phyloP scores from a whole-genome alignment of 2,113 vertebrate genomes.

The Origma solitaria region DNA sequence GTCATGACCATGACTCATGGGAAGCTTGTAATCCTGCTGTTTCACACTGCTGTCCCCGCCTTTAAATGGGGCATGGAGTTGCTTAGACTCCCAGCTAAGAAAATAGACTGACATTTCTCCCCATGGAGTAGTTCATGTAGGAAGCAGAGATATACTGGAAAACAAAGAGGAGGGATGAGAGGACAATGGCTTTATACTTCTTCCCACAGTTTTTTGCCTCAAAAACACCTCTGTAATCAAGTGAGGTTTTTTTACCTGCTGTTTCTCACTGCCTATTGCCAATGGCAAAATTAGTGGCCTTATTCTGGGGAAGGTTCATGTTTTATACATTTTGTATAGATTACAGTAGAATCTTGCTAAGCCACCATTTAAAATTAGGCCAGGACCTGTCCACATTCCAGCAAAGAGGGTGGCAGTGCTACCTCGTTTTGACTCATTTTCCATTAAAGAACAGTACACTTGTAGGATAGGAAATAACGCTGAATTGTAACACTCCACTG shows the following conservation, averaged over 20 bases:
- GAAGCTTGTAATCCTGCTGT: conserved; percentile 86
- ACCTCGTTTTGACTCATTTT: conserved; percentile 45
- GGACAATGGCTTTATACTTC: not conserved
- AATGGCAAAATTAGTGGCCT: conserved; percentile 58
- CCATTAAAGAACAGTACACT: not conserved
- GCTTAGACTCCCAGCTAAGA: conserved; percentile 85
- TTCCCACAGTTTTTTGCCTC: conserved; percentile 36
- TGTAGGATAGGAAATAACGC: not conserved
- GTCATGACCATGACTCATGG: conserved; percentile 92
- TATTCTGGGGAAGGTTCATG: conserved; percentile 13
- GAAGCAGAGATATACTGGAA: conserved; percentile 18
- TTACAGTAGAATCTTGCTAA: conserved; percentile 1
- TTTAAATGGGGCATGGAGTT: conserved; percentile 80
- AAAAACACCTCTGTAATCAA: conserved; percentile 7
- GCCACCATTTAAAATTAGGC: not conserved
- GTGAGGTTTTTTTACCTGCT: not conserved
- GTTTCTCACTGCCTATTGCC: conserved; percentile 55
- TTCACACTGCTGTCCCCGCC: conserved; percentile 74
- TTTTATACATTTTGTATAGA: conserved; percentile 26
- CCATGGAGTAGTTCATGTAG: not conserved
- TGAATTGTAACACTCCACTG: not conserved
- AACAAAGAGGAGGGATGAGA: not conserved
- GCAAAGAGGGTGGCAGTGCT: conserved; percentile 12
- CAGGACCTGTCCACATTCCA: not conserved
- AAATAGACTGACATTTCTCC: conserved; percentile 81